Percentiles rank a stretch among this genome's conserved stretches.
These are phyloP conservation scores for Podarcis lilfordi DNA, from an alignment of 2,797 vertebrate species.

Conservation along the genomic window DNA sequence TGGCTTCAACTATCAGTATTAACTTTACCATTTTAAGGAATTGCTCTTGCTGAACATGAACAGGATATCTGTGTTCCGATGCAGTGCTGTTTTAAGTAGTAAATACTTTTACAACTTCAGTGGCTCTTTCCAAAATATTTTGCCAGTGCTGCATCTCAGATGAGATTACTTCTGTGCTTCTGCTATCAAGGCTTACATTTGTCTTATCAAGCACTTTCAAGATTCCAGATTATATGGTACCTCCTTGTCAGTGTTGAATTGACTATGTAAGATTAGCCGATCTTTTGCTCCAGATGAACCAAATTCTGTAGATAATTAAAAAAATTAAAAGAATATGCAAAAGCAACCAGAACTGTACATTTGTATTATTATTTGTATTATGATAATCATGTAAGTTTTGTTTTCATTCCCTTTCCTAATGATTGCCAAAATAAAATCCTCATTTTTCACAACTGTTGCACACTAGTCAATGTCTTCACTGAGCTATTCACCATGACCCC, in stretches of 20 bases:
- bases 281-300: not conserved
- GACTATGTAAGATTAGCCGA: not conserved
- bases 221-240: not conserved
- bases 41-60: not conserved
- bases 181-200: not conserved
- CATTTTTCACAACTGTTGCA: too few relatives aligned
- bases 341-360: not conserved
- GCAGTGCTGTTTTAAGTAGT: not conserved
- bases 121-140: constrained; percentile 2
- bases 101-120: not conserved
- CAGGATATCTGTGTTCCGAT: not conserved
- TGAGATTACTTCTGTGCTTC: not conserved
- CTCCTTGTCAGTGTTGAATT: not conserved
- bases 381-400: too few relatives aligned
- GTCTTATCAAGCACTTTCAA: not conserved
- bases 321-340: not conserved
- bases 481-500: too few relatives aligned
- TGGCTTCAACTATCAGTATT: not conserved
- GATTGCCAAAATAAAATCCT: too few relatives aligned
- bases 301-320: not conserved
- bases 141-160: not conserved
- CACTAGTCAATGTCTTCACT: too few relatives aligned
- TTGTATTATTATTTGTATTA: too few relatives aligned
- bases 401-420: too few relatives aligned
- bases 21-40: not conserved